A percentile compares a stretch with the other conserved stretches of the same genome.
Evolutionary conservation across 2,888 invertebrate species (phyloP).

Genomic region (Ophioninae sp.): DNA sequence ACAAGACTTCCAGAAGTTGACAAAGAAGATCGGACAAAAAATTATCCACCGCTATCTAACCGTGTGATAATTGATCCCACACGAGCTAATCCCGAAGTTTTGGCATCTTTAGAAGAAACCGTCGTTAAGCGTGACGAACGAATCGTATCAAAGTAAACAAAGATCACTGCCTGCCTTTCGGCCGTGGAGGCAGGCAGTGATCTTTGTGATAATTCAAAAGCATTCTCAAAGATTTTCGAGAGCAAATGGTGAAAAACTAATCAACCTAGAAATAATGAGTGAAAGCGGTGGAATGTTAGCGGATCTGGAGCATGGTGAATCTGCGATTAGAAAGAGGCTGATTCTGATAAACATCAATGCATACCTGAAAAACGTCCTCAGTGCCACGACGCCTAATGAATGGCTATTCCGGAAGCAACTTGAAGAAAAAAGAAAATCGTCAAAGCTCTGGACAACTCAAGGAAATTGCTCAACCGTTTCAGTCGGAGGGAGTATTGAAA

Average conservation of each 20-base stretch:
- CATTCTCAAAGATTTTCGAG: slow-evolving; percentile 10
- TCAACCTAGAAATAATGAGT: slow-evolving; percentile 33
- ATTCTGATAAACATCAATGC: slow-evolving; percentile 38
- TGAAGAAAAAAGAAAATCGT: slow-evolving; percentile 34
- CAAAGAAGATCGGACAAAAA: slow-evolving; percentile 14
- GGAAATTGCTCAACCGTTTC: slow-evolving; percentile 25
- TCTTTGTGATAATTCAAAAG: too few species aligned
- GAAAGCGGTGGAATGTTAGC: slow-evolving; percentile 36
- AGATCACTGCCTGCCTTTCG: slow-evolving; percentile 51
- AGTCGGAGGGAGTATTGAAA: slow-evolving; percentile 27
- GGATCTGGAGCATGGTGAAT: slow-evolving; percentile 52
- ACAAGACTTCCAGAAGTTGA: slow-evolving; percentile 29
- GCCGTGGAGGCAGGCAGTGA: too few species aligned
- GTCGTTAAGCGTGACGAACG: slow-evolving; percentile 52
- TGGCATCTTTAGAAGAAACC: slow-evolving; percentile 39
- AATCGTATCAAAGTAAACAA: slow-evolving; percentile 52
- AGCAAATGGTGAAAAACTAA: not conserved
- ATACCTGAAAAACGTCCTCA: slow-evolving; percentile 44
- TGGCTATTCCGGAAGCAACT: slow-evolving; percentile 51
- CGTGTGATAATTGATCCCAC: slow-evolving; percentile 49
- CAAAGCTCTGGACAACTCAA: slow-evolving; percentile 36
- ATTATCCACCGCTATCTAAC: slow-evolving; percentile 50
- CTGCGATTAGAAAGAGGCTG: slow-evolving; percentile 34
- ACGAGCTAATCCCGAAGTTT: slow-evolving; percentile 49
- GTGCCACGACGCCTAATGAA: slow-evolving; percentile 34